Conservation (phyloP, 2,113 vertebrate genomes). For the Spilogale gracilis region DNA sequence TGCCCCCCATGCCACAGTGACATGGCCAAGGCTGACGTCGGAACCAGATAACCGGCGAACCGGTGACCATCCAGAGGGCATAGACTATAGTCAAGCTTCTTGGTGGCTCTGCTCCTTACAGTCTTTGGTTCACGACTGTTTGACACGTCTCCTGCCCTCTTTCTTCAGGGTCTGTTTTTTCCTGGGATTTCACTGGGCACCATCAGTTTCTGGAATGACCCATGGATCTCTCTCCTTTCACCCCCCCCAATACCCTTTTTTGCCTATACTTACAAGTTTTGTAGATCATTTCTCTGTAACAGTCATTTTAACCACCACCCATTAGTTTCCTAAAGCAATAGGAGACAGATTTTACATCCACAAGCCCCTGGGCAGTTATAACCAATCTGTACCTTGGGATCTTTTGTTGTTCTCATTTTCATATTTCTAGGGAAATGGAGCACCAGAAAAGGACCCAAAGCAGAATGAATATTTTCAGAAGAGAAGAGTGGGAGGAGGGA, state of each 20-base stretch:
- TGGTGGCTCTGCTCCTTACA: not conserved
- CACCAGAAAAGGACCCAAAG: not conserved
- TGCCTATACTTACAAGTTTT: slow-evolving; percentile 21
- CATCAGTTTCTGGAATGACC: slow-evolving; percentile 1
- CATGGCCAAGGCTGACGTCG: not conserved
- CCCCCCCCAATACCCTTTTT: not conserved
- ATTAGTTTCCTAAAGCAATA: slow-evolving; percentile 3
- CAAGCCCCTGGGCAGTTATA: not conserved
- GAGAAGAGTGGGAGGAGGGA: not conserved
- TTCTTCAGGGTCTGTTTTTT: not conserved
- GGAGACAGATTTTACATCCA: slow-evolving; percentile 31
- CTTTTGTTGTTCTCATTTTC: slow-evolving; percentile 54
- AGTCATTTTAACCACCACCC: not conserved
- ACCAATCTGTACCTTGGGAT: slow-evolving; percentile 14
- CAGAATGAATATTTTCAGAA: slow-evolving; percentile 48
- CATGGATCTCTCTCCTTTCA: not conserved
- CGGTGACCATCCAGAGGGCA: fast-evolving
- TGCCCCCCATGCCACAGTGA: fast-evolving
- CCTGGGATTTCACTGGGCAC: not conserved
- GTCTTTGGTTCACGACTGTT: not conserved
- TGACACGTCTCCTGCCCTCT: not conserved
- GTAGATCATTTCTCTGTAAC: slow-evolving; percentile 39
- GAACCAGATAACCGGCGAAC: not conserved
- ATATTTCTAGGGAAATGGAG: slow-evolving; percentile 57
- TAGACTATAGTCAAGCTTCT: not conserved